Percentiles rank a stretch among this genome's conserved stretches.
Conservation (phyloP, 64 coral and sea anemone species). For the Orbicella faveolata region DNA sequence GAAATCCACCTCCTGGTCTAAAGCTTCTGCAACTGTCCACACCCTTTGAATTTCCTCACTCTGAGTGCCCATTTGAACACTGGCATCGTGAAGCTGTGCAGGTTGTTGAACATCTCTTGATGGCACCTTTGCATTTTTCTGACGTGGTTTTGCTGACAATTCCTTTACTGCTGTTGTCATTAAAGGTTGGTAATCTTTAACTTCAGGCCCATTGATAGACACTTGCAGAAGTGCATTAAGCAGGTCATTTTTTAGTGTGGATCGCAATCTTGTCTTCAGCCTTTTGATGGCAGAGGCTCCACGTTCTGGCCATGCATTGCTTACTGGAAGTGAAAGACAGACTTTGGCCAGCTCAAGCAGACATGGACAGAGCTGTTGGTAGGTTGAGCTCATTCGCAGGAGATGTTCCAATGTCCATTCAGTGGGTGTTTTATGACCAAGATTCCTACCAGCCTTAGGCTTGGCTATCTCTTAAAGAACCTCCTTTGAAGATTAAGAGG, state of each 20-base stretch:
- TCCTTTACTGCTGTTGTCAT: too few relatives aligned
- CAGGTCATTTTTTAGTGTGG: constrained; percentile 55
- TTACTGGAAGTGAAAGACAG: constrained; percentile 45
- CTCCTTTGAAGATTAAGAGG: constrained; percentile 35
- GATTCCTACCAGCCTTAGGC: constrained; percentile 6
- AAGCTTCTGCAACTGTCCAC: too few relatives aligned
- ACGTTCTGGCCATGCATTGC: constrained; percentile 48
- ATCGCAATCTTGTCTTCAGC: constrained; percentile 47
- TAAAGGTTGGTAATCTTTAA: background rate
- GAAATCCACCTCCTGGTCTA: too few relatives aligned
- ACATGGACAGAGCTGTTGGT: constrained; percentile 31
- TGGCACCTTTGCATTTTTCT: too few relatives aligned
- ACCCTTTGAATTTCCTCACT: too few relatives aligned
- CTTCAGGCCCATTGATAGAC: constrained; percentile 50
- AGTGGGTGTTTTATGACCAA: constrained; percentile 24
- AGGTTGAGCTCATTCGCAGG: constrained; percentile 24
- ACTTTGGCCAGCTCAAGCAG: constrained; percentile 43
- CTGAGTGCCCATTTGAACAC: too few relatives aligned
- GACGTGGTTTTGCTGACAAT: too few relatives aligned
- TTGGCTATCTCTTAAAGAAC: constrained; percentile 36
- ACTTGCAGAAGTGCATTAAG: constrained; percentile 47
- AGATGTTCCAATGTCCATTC: constrained; percentile 44
- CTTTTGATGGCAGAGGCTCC: constrained; percentile 52
- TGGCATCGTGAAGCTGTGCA: too few relatives aligned
- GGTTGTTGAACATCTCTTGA: too few relatives aligned